These are phyloP conservation scores for Centroberyx gerrardi DNA, from an alignment of 2,797 vertebrate species.

Conservation along the genomic window DNA sequence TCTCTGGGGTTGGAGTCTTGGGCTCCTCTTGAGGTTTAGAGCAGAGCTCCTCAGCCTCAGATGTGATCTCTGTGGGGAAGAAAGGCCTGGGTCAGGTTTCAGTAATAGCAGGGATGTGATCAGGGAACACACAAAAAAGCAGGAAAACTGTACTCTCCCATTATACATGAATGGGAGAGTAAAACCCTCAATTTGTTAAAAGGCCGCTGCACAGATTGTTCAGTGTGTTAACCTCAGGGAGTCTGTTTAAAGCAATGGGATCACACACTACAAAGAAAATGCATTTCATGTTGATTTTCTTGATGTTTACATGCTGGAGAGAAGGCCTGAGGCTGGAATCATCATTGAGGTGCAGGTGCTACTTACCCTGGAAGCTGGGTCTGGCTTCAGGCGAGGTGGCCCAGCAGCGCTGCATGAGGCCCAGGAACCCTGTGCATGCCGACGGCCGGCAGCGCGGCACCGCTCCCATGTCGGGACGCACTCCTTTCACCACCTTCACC, in stretches of 20 bases:
- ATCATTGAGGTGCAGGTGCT: not conserved
- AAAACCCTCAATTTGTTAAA: slow-evolving; percentile 9
- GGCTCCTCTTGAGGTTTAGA: slow-evolving; percentile 93
- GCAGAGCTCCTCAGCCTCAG: slow-evolving; percentile 94
- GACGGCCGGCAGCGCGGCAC: slow-evolving; percentile 91
- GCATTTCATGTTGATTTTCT: not conserved
- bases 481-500: slow-evolving; percentile 97
- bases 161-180: not conserved
- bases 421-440: slow-evolving; percentile 90
- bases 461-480: slow-evolving; percentile 91
- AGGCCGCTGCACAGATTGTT: not conserved
- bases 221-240: not conserved
- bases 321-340: not conserved
- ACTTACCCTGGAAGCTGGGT: slow-evolving; percentile 95
- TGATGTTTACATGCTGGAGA: not conserved
- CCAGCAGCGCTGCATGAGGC: slow-evolving; percentile 97
- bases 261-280: not conserved
- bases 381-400: slow-evolving; percentile 88
- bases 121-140: slow-evolving; percentile 8
- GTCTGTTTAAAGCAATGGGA: not conserved
- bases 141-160: not conserved
- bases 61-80: slow-evolving; percentile 91
- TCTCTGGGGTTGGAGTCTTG: slow-evolving; percentile 82
- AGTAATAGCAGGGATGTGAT: slow-evolving; percentile 13
- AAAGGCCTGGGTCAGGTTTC: slow-evolving; percentile 38